Base-by-base conservation (phyloP, 2,113 vertebrate genomes). In the Triplophysa siluroides region DNA sequence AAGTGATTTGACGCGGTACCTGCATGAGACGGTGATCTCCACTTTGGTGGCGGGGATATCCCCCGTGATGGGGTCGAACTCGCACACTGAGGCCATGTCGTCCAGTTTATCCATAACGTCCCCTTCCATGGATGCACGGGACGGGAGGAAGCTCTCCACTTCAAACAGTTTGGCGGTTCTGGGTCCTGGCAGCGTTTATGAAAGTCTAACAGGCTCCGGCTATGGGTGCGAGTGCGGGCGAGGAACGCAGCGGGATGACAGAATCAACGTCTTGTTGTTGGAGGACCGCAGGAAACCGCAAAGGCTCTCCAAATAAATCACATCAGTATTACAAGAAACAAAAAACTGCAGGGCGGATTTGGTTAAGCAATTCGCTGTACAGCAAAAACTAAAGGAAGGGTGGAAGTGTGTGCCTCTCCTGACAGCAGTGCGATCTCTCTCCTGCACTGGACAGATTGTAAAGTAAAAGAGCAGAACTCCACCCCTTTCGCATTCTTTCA, bases 1-100 rank as follows among this genome's bases (percentile, higher is more conserved):
- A 8, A 43, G 10, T 56, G 71, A 26, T 78, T 45, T 58, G 26
- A 60, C 45, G 6, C 21, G 74, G 33, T 85, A 92, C 96, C 96
- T 98, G 95, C 96, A 97, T 29, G 96, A 98, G 80, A 97, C 96
- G 61, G 95, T 96, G 90, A 98, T 93, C 92, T 98, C 96, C 90
- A 98, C 96, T 85, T 95, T 96, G 85, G 96, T 97, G 87, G 95
- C 95, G n/a, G 96, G 96, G 85, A 97, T 94, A 89, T 90, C 94
- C 76, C 93, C 95, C 43, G 91, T 92, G 87, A 94, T 90, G 21
- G 95, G 92, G 82, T 96, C 96, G 87, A 96, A 93, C 88, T 93
- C 93, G 78, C 90, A 89, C 87, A 95, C 92, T 73, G 94, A 94
- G 83, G 95, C 94, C 92, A 94, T 95, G 89, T 90, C 93, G 86